Conservation (phyloP, 2,113 vertebrate genomes). For the Lonchura striata region DNA sequence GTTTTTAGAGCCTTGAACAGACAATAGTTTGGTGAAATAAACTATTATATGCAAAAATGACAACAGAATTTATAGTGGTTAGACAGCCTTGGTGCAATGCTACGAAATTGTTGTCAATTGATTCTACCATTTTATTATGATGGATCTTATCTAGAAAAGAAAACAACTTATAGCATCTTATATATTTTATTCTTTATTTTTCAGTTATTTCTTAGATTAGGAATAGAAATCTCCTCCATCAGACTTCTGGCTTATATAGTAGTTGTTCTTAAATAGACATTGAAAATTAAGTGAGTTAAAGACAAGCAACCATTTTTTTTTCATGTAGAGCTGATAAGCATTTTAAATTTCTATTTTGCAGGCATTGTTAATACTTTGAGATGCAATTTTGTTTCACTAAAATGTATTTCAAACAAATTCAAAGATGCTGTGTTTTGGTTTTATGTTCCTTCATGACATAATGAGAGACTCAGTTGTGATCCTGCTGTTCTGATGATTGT, state of each 20-base stretch:
- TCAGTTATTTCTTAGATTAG: not conserved
- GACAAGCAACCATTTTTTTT: not conserved
- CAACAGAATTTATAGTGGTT: not conserved
- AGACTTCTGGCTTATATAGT: not conserved
- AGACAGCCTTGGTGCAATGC: not conserved
- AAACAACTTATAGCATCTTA: not conserved
- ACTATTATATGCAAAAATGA: not conserved
- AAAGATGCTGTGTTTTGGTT: not conserved
- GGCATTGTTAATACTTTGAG: not conserved
- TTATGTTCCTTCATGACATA: not conserved
- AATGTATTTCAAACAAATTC: not conserved
- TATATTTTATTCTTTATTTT: not conserved
- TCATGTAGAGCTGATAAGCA: not conserved
- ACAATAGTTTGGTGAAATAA: not conserved
- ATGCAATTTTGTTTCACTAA: not conserved
- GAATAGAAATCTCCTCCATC: not conserved
- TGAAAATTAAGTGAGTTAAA: not conserved
- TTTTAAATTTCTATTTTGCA: not conserved
- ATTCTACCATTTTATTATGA: not conserved
- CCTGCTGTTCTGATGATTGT: not conserved
- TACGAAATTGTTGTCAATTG: not conserved
- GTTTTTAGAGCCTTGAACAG: not conserved
- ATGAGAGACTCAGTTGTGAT: not conserved
- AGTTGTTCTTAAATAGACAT: not conserved
- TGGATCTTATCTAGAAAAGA: not conserved